Conservation (phyloP, 1,140 invertebrate genomes). For the Lepidurus couesii region DNA sequence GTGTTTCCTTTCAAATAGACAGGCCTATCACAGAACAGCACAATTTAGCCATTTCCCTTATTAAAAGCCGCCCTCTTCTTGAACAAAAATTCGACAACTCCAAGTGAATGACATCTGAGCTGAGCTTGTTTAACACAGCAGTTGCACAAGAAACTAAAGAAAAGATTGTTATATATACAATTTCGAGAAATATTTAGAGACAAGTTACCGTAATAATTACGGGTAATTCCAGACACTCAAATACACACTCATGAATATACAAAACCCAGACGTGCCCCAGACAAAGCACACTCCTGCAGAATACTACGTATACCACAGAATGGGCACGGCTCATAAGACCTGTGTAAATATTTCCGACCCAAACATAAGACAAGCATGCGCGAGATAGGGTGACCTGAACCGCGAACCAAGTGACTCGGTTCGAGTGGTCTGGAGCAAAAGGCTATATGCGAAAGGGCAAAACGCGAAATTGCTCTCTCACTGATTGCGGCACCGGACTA, state of each 20-base stretch:
- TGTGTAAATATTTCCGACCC: too few species aligned
- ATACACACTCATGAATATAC: constrained; percentile 3
- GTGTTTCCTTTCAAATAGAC: not conserved
- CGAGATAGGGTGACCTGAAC: too few species aligned
- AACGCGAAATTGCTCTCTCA: too few species aligned
- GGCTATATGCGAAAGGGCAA: too few species aligned
- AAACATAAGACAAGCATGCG: too few species aligned
- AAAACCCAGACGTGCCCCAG: not conserved
- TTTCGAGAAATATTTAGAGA: not conserved
- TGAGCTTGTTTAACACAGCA: not conserved
- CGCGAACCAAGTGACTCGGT: too few species aligned
- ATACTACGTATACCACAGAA: too few species aligned
- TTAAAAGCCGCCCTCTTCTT: not conserved
- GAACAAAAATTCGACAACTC: not conserved
- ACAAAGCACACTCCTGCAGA: not conserved
- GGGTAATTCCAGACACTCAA: not conserved
- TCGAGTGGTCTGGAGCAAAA: too few species aligned
- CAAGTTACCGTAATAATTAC: not conserved
- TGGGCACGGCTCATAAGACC: too few species aligned
- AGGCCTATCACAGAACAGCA: not conserved
- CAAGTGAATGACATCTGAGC: not conserved
- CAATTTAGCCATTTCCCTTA: not conserved
- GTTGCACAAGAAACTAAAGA: not conserved
- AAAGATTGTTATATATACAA: not conserved
- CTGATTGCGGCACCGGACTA: too few species aligned